Base-by-base conservation (phyloP, 2,888 invertebrate genomes). In the Pseudococcus longispinus region DNA sequence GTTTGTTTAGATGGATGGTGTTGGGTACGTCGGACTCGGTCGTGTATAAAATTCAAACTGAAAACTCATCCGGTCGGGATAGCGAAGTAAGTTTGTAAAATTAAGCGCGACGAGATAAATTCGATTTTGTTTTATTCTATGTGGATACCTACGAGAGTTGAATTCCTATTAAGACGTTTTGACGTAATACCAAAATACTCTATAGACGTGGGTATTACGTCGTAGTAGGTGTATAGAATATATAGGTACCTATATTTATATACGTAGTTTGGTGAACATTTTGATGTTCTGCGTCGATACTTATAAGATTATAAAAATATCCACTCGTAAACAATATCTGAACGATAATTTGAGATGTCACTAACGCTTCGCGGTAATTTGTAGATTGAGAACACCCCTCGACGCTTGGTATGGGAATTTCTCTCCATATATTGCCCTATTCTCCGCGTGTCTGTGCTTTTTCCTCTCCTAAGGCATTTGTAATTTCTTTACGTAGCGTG, bases 31-130 rank as follows among this genome's bases (percentile, higher is more conserved):
- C 84, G 84, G 37, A 55, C 26, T 26, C 84, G 32, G 26, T 32
- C 15, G 84, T 84, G 32, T 84, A 84, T 60, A 84, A 84, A 84
- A 84, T 84, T 60, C 55, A 84, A 84, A 84, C 84, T 29, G 84
- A 84, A 84, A 84, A 51, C 26, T 84, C 55, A 29, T 84, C 83
- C 77, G 77, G 42, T 51, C 37, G 84, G 26, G 37, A 55, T 20
- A 32, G 4, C 77, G 29, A 80, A 20, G 84, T 37, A 51, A 84
- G 84, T 84, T n/a, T 23, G 29, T 26, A 23, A 83, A 83, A 44
- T 44, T 37, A 51, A n/a, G n/a, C 51, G 2, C 26, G 26, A 65
- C 8, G 6, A 23, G 26, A 26, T 46, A 29, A 29, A 70, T 70
- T 70, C 32, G 70, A 70, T 70, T 70, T 70, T 51, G n/a, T 37